Evolutionary conservation across 2,888 invertebrate species (phyloP).

Genomic region (Xylophagus ater): DNA sequence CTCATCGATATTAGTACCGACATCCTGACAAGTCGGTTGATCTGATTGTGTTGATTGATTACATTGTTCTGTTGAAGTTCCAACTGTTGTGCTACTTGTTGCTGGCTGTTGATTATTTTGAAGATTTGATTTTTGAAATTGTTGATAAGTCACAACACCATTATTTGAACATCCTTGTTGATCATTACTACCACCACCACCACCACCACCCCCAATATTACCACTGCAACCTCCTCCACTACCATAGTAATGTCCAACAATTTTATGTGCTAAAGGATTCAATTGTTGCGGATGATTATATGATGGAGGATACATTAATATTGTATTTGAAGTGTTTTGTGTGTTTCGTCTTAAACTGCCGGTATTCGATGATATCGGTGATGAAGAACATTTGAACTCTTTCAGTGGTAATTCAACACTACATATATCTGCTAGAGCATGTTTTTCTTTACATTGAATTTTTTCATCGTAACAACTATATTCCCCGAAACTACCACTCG

Average conservation of each 20-base stretch:
- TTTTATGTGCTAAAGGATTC: too few relatives aligned
- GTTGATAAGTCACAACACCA: slow-evolving; percentile 19
- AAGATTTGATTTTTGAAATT: slow-evolving; percentile 14
- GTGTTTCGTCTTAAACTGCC: slow-evolving; percentile 31
- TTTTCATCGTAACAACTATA: slow-evolving; percentile 57
- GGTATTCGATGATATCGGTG: slow-evolving; percentile 22
- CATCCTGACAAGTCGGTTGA: slow-evolving; percentile 18
- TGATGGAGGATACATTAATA: slow-evolving; percentile 20
- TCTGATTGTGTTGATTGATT: slow-evolving; percentile 24
- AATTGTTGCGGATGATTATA: slow-evolving; percentile 19
- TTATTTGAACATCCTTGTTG: slow-evolving; percentile 18
- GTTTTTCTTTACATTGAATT: slow-evolving; percentile 43
- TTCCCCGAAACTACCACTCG: slow-evolving; percentile 44
- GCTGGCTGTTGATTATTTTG: slow-evolving; percentile 8
- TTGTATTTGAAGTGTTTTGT: slow-evolving; percentile 7
- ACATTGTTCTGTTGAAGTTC: slow-evolving; percentile 17
- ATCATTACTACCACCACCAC: too few relatives aligned
- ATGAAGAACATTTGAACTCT: slow-evolving; percentile 46
- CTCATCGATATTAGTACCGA: slow-evolving; percentile 20
- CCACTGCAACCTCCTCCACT: too few relatives aligned
- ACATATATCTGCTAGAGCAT: slow-evolving; percentile 48
- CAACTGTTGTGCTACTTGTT: slow-evolving; percentile 11
- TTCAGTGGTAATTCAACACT: slow-evolving; percentile 51
- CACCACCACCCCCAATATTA: too few relatives aligned
- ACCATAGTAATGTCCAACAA: too few relatives aligned